Evolutionary conservation across 1,140 invertebrate species (phyloP).

Genomic region (Bombus haemorrhoidalis): DNA sequence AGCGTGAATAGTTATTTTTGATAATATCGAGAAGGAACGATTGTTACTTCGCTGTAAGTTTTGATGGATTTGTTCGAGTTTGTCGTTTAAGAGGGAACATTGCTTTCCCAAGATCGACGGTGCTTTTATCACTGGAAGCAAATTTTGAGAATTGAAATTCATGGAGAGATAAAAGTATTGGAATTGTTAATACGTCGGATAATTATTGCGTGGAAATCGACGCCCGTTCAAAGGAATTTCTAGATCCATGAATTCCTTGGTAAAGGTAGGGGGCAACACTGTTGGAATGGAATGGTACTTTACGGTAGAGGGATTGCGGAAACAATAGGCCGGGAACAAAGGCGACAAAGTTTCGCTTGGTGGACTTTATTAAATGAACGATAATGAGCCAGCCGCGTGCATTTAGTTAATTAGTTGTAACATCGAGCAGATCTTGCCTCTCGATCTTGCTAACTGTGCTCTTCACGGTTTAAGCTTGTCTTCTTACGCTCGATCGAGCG

Average conservation of each 20-base stretch:
- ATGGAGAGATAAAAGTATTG: too few relatives aligned
- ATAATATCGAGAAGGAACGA: background rate
- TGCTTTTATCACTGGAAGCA: too few relatives aligned
- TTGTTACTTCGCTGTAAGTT: background rate
- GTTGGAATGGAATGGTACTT: slow-evolving; percentile 4
- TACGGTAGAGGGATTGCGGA: background rate
- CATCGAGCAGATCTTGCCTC: background rate
- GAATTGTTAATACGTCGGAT: too few relatives aligned
- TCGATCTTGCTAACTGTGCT: background rate
- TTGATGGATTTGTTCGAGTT: background rate
- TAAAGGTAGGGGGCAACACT: too few relatives aligned
- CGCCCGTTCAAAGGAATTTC: background rate
- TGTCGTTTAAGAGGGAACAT: background rate
- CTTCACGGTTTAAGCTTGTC: background rate
- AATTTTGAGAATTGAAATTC: too few relatives aligned
- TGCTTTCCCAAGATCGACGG: too few relatives aligned
- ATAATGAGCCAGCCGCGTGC: slow-evolving; percentile 21
- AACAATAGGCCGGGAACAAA: slow-evolving; percentile 45
- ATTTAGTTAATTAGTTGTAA: slow-evolving; percentile 45
- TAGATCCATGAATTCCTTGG: background rate
- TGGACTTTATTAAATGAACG: slow-evolving; percentile 42
- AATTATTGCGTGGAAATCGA: background rate
- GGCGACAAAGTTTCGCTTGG: slow-evolving; percentile 31
- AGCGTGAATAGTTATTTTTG: background rate
- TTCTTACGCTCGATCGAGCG: background rate